phyloP scores from a whole-genome alignment of 2,888 invertebrate genomes.

The Drymonia ruficornis region DNA sequence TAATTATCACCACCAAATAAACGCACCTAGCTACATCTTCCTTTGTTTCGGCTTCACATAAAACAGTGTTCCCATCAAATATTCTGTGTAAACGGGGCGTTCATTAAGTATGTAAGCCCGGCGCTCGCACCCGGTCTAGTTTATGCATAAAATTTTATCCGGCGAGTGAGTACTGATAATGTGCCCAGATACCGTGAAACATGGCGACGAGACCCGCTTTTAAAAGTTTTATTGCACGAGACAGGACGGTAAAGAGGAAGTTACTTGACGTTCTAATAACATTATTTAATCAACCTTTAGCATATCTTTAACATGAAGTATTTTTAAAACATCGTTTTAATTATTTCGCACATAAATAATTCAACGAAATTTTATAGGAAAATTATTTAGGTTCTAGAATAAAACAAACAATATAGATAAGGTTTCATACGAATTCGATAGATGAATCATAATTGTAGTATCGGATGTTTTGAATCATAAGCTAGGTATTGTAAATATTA shows the following conservation, averaged over 20 bases:
- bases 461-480: too few species aligned
- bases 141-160: constrained; percentile 47
- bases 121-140: constrained; percentile 35
- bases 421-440: too few species aligned
- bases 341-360: too few species aligned
- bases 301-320: too few species aligned
- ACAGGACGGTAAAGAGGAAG: not conserved
- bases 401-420: too few species aligned
- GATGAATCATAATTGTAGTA: too few species aligned
- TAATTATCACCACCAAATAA: too few species aligned
- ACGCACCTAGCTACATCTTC: constrained; percentile 21
- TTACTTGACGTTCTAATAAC: not conserved
- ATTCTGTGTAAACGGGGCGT: constrained; percentile 66
- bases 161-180: constrained; percentile 36
- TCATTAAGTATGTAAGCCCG: constrained; percentile 66
- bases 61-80: constrained; percentile 57
- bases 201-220: constrained; percentile 19
- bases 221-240: constrained; percentile 18
- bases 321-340: too few species aligned
- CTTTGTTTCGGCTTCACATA: constrained; percentile 42
- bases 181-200: constrained; percentile 29
- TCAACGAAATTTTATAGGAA: too few species aligned
- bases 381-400: too few species aligned
- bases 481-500: too few species aligned
- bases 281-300: not conserved